A percentile compares a stretch with the other conserved stretches of the same genome.
phyloP scores from a whole-genome alignment of 1,140 invertebrate genomes.

The Neelides sp. region DNA sequence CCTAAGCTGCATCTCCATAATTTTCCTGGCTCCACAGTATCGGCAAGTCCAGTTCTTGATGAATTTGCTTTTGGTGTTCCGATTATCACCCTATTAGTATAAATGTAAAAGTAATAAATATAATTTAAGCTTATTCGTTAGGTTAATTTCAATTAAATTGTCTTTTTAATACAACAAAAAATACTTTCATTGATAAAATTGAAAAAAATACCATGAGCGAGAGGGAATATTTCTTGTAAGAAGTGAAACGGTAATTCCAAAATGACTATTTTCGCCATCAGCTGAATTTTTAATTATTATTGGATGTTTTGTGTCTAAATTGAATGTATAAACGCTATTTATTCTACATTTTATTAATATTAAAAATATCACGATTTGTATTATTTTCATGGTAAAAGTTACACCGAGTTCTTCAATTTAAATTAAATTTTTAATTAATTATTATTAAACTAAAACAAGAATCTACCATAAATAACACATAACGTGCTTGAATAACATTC shows the following conservation, averaged over 20 bases:
- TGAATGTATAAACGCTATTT: no score
- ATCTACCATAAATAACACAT: no score
- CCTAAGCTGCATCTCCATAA: not conserved
- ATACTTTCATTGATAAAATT: not conserved
- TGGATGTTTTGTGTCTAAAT: not conserved
- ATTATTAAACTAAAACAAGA: no score
- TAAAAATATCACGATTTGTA: no score
- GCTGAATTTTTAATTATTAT: not conserved
- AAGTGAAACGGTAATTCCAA: not conserved
- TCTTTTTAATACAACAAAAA: not conserved
- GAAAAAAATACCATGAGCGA: not conserved
- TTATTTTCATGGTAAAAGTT: no score
- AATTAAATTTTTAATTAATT: no score
- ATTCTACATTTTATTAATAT: no score
- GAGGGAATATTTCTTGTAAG: not conserved
- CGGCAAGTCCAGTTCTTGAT: not conserved
- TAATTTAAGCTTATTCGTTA: no score
- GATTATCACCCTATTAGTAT: not conserved
- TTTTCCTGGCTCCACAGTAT: not conserved
- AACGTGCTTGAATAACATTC: no score
- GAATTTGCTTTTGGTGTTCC: not conserved
- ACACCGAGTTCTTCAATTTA: no score
- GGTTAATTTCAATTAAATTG: no score
- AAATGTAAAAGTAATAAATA: no score
- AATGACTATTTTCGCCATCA: not conserved